Conservation (phyloP, 2,888 invertebrate species). For the Cremastobaeus sp. region DNA sequence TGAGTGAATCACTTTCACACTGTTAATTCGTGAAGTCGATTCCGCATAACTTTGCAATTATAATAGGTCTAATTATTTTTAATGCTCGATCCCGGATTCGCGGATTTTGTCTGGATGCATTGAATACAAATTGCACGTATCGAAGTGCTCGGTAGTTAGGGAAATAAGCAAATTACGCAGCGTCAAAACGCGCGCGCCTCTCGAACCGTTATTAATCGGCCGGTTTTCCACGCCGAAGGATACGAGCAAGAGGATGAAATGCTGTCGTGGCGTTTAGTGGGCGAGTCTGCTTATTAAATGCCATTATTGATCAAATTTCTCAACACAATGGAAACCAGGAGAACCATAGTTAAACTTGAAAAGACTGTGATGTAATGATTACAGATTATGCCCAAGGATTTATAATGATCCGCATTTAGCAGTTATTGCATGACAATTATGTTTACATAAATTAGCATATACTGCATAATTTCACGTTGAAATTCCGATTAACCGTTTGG, state of each 20-base stretch:
- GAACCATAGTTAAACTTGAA: slow-evolving; percentile 30
- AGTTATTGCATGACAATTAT: slow-evolving; percentile 57
- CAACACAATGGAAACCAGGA: slow-evolving; percentile 6
- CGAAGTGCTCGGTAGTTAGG: too few relatives aligned
- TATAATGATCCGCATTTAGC: slow-evolving; percentile 42
- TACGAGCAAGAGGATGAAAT: not conserved
- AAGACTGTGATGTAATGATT: slow-evolving; percentile 50
- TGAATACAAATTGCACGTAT: too few relatives aligned
- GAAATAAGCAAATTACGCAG: too few relatives aligned
- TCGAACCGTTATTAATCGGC: not conserved
- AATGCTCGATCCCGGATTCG: not conserved
- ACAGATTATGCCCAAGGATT: slow-evolving; percentile 56
- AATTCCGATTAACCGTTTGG: not conserved
- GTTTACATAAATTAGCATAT: slow-evolving; percentile 58
- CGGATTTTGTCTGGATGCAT: too few relatives aligned
- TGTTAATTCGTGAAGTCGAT: not conserved
- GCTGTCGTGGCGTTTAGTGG: not conserved
- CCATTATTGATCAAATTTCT: slow-evolving; percentile 46
- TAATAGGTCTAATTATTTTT: not conserved
- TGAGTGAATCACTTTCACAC: not conserved
- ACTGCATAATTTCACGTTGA: slow-evolving; percentile 37
- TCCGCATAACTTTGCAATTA: not conserved
- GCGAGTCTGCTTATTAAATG: slow-evolving; percentile 30
- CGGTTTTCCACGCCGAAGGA: not conserved
- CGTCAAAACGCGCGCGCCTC: too few relatives aligned